Evolutionary conservation across 2,797 vertebrate species (phyloP).

Genomic region (Lepilemur septentrionalis): DNA sequence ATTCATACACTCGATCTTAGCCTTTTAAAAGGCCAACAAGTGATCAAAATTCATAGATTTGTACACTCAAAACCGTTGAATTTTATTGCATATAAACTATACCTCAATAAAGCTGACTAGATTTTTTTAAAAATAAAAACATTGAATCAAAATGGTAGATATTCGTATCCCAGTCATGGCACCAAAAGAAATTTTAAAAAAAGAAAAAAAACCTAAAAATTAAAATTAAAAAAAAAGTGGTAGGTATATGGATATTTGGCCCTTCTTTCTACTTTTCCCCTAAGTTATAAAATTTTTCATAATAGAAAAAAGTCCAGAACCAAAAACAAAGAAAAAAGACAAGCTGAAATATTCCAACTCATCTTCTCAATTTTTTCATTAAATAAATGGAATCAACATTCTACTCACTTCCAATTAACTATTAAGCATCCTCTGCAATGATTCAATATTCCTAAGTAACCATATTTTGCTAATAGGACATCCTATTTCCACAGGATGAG

Average conservation of each 20-base stretch:
- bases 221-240: background rate
- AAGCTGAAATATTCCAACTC: slow-evolving; percentile 37
- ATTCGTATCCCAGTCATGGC: background rate
- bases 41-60: background rate
- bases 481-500: background rate
- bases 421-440: background rate
- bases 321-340: background rate
- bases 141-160: background rate
- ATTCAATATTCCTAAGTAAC: background rate
- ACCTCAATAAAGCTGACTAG: background rate
- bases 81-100: background rate
- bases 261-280: background rate
- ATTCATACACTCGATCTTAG: background rate
- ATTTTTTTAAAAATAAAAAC: background rate
- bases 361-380: background rate
- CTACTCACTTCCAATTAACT: background rate
- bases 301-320: background rate
- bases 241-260: background rate
- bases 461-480: slow-evolving; percentile 10
- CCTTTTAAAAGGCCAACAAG: background rate
- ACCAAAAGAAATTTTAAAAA: background rate
- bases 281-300: background rate
- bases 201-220: too few relatives aligned
- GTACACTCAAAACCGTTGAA: background rate
- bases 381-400: slow-evolving; percentile 3